These are phyloP conservation scores for Rhagophthalmus giganteus DNA, from an alignment of 2,888 invertebrate genomes.

Conservation along the genomic window DNA sequence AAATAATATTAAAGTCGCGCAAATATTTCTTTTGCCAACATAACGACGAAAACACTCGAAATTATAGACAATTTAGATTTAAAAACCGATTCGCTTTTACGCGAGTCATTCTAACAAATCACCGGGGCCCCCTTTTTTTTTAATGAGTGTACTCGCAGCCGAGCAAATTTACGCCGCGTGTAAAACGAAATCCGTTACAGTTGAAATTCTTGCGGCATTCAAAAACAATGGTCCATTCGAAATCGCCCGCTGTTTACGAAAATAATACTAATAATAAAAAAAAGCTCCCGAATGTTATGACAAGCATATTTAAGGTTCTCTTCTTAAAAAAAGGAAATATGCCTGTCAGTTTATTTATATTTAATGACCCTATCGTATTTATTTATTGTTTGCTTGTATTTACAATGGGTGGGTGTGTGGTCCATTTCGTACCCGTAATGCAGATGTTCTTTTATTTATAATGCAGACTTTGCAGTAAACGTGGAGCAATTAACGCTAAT, in stretches of 20 bases:
- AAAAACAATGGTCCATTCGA: slow-evolving; percentile 40
- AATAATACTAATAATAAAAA: slow-evolving; percentile 38
- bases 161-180: background rate
- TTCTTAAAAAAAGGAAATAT: slow-evolving; percentile 35
- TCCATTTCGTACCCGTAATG: slow-evolving; percentile 31
- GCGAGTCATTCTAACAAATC: slow-evolving; percentile 37
- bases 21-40: too few relatives aligned
- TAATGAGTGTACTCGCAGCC: slow-evolving; percentile 9
- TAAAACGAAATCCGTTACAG: slow-evolving; percentile 32
- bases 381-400: slow-evolving; percentile 37
- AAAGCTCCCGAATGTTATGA: slow-evolving; percentile 36
- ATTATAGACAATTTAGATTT: slow-evolving; percentile 39
- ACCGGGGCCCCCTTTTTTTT: background rate
- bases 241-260: slow-evolving; percentile 35
- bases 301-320: slow-evolving; percentile 40
- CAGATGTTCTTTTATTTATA: slow-evolving; percentile 4
- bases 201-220: slow-evolving; percentile 39
- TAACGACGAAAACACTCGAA: background rate
- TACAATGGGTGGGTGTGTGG: slow-evolving; percentile 39
- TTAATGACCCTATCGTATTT: slow-evolving; percentile 38
- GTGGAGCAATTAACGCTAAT: too few relatives aligned
- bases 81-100: slow-evolving; percentile 41
- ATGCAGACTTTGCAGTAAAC: too few relatives aligned
- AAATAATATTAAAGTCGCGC: too few relatives aligned
- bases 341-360: slow-evolving; percentile 39